Evolutionary conservation across 2,888 invertebrate species (phyloP), one percentile per base, ranked within the genome.

Genomic region (Polyommatus iphigenia): DNA sequence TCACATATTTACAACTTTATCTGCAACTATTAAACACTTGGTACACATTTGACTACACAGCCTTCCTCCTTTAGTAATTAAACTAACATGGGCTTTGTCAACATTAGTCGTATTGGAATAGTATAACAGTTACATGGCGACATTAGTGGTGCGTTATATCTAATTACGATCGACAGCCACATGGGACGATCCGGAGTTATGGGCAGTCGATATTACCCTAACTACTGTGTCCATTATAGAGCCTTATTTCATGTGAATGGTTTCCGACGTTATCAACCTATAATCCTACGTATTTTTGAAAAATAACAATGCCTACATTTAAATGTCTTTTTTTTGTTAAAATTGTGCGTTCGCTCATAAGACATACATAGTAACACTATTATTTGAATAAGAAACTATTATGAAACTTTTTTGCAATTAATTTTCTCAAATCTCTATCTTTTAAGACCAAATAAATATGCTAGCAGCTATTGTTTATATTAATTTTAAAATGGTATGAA

Each of bases 151-250:
- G 29, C 20, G 90, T 91, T 90, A 93, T 91, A 93, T 91, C 91
- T 91, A 91, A 91, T 92, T 92, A 93, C 89, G 86, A 89, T 87
- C 85, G 84, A 83, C 85, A 84, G 87, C 84, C 90, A 88, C 91
- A 86, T 88, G 91, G 91, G 91, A 89, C 88, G 75, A 75, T 75
- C 29, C 54, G 15, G 46, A 73, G 24, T 73, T 24, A 75, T 75
- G 54, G 75, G 67, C 15, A 67, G 67, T 29, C 24, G 62, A 62
- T 62, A 62, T 29, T 13, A 18, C 54, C 54, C 54, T 32, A 67
- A 67, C 67, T 32, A 18, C 32, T 29, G 62, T 20, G 62, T 24
- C 24, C 10, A 24, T 62, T 62, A 20, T 24, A 24, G 24, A 24
- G 13, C 20, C 62, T 32, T 29, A 18, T 67, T 5, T 67, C 18